Base-by-base conservation (phyloP, 2,113 vertebrate species). In the Odontophorus gujanensis region DNA sequence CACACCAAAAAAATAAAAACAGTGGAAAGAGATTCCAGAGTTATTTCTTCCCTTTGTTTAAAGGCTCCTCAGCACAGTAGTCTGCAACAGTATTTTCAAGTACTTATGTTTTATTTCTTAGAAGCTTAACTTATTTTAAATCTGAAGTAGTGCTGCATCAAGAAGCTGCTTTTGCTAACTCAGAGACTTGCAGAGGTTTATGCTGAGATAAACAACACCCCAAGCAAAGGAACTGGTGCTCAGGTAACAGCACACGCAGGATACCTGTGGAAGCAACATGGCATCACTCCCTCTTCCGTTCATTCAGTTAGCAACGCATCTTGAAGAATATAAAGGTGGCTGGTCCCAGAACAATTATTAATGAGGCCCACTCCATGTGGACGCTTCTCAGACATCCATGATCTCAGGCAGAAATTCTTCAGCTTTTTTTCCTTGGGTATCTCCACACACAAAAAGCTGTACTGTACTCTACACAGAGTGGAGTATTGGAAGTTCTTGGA, bases 181-280 rank as follows among this genome's bases (percentile, higher is more conserved):
- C 0, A 0, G 13, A 74, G 22, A 19, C n/a, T 48, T 82, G 32
- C 79, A 36, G 71, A 51, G 14, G 26, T 66, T 62, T 51, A 5
- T 0, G 0, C 8, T 1, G 32, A 30, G 36, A 68, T 25, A 43
- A 57, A 25, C 12, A 69, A 47, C 9, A 9, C 0, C 0, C 4
- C 1, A 30, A 40, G 40, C 25, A 12, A 38, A 57, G 50, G 19
- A 1, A 1, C 30, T 25, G 16, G 40, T 20, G 26, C 20, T 36
- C 0, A 0, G 45, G 34, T 66, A 25, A 34, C 7, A 63, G 30
- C 0, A 0, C 38, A 7, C 1, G 32, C 53, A 55, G 26, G 13
- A 28, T 59, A 76, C 8, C 15, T 2, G 2, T 5, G 6, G 16
- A 15, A 67, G 47, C 38, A 80, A n/a, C 8, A 59, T 2, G 4